phyloP scores from a whole-genome alignment of 2,888 invertebrate genomes.

The Stenodema calcarata region DNA sequence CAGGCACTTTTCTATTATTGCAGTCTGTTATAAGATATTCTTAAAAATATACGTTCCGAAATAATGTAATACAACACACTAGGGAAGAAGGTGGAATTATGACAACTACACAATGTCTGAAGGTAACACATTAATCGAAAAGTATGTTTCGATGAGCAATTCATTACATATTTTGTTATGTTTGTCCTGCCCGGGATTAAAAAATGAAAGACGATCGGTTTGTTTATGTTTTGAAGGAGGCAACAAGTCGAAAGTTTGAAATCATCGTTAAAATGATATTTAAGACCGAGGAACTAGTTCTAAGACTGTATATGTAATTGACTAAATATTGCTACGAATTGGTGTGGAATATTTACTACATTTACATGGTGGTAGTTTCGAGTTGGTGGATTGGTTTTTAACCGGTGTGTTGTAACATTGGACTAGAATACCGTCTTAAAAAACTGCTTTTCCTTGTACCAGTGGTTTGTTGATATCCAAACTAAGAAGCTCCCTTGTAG shows the following conservation, averaged over 20 bases:
- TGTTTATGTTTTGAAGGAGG: conserved; percentile 1
- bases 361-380: too few species aligned
- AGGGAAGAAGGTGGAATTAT: not conserved
- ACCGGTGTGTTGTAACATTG: too few species aligned
- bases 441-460: too few species aligned
- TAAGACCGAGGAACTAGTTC: not conserved
- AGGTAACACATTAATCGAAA: conserved; percentile 2
- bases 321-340: too few species aligned
- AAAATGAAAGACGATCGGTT: conserved; percentile 26
- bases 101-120: not conserved
- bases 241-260: not conserved
- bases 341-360: too few species aligned
- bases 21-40: conserved; percentile 33
- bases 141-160: conserved; percentile 20
- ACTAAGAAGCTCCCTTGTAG: too few species aligned
- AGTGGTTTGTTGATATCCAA: too few species aligned
- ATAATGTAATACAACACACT: conserved; percentile 3
- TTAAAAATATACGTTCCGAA: conserved; percentile 9
- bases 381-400: too few species aligned
- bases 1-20: conserved; percentile 43
- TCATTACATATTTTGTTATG: conserved; percentile 35
- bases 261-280: not conserved
- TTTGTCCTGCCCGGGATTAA: not conserved
- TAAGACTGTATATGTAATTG: too few species aligned
- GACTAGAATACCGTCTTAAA: too few species aligned